Conservation (phyloP, 2,113 vertebrate species). For the Oenanthe melanoleuca region DNA sequence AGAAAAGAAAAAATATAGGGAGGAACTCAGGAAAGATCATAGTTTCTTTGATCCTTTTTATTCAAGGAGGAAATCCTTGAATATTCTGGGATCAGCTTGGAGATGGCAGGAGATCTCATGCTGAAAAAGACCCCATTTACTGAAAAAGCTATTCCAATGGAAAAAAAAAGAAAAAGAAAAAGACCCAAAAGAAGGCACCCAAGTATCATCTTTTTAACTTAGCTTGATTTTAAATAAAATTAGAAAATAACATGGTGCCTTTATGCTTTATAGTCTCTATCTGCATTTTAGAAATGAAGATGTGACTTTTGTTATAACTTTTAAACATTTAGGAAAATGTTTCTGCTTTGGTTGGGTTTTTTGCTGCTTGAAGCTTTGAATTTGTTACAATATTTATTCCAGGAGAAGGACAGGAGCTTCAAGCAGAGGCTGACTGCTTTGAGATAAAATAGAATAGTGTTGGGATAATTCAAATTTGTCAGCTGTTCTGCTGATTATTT, state of each 20-base stretch:
- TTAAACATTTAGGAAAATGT: background rate
- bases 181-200: background rate
- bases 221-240: background rate
- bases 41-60: background rate
- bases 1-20: background rate
- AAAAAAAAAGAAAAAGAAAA: background rate
- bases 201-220: background rate
- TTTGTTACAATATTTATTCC: background rate
- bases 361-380: background rate
- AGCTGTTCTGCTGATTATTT: background rate
- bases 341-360: background rate
- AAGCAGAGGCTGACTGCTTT: background rate
- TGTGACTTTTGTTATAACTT: background rate
- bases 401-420: background rate
- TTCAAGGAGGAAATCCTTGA: background rate
- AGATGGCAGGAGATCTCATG: background rate
- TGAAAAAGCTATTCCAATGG: background rate
- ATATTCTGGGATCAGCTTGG: background rate
- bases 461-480: background rate
- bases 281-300: background rate
- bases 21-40: background rate
- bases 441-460: background rate
- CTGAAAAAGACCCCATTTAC: background rate
- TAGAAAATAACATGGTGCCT: background rate
- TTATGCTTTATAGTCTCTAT: background rate